These are phyloP conservation scores for Glyptemys insculpta DNA, from an alignment of 2,797 vertebrate genomes.

Conservation along the genomic window DNA sequence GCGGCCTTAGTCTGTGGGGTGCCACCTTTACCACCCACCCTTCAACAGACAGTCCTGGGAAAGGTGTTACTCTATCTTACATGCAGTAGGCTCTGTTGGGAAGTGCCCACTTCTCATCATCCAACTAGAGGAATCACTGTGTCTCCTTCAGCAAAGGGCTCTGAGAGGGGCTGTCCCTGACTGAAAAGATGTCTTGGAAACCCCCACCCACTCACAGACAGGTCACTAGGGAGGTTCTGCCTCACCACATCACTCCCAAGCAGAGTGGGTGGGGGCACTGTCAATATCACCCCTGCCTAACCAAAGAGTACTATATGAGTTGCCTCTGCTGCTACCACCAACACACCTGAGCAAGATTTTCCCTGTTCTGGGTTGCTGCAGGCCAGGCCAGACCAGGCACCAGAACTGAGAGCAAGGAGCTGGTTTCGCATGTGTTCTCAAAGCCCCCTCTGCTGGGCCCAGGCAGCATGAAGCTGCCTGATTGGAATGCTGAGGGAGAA, in stretches of 20 bases:
- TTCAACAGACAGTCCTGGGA: too few relatives aligned
- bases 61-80: too few relatives aligned
- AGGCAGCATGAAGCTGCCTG: neutral
- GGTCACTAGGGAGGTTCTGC: neutral
- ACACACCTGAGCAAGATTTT: neutral
- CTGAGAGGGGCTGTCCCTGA: too few relatives aligned
- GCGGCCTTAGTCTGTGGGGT: too few relatives aligned
- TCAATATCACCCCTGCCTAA: neutral
- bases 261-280: neutral
- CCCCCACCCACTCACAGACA: neutral
- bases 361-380: neutral
- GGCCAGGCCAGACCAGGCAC: neutral
- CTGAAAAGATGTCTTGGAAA: neutral
- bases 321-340: neutral
- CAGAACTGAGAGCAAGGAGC: neutral
- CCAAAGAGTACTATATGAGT: neutral
- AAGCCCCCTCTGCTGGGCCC: neutral
- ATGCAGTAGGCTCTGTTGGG: too few relatives aligned
- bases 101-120: too few relatives aligned
- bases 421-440: neutral
- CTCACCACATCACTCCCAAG: neutral
- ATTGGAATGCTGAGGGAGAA: neutral
- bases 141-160: too few relatives aligned
- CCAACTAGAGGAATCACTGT: too few relatives aligned
- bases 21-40: too few relatives aligned